Evolutionary conservation across 2,888 invertebrate species (phyloP).

Genomic region (Brachyopa scutellaris): DNA sequence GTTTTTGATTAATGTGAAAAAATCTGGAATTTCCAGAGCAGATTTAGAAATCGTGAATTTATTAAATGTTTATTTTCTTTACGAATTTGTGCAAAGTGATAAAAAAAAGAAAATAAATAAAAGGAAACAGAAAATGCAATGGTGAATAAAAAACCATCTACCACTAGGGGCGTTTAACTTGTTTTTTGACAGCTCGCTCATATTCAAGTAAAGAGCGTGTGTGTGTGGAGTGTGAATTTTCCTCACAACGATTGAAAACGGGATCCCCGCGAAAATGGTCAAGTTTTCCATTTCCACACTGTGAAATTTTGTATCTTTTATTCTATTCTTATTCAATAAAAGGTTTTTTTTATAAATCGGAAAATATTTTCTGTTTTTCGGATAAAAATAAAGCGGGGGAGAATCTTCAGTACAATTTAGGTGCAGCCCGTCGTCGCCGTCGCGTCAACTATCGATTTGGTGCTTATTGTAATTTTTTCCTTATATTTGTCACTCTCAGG

Average conservation of each 20-base stretch:
- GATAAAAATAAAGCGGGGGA: neutral
- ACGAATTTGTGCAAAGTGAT: constrained; percentile 17
- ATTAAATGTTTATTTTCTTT: too few relatives aligned
- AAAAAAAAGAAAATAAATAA: constrained; percentile 9
- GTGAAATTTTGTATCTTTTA: neutral
- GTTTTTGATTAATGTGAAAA: constrained; percentile 43
- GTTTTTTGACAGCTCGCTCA: constrained; percentile 63
- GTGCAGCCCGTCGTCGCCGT: constrained; percentile 18
- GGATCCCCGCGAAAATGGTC: constrained; percentile 37
- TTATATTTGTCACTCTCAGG: constrained; percentile 8
- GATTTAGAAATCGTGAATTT: too few relatives aligned
- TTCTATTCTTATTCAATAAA: constrained; percentile 14
- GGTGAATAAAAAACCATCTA: constrained; percentile 69
- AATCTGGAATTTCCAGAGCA: too few relatives aligned
- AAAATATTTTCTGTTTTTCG: neutral
- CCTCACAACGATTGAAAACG: constrained; percentile 42
- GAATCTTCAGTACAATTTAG: constrained; percentile 15
- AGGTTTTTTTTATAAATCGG: neutral
- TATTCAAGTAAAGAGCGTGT: constrained; percentile 15
- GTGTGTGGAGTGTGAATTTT: too few relatives aligned
- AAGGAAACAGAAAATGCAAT: constrained; percentile 22
- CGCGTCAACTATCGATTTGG: constrained; percentile 61
- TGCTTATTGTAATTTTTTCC: constrained; percentile 29
- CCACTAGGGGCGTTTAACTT: constrained; percentile 71
- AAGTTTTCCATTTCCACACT: constrained; percentile 3